Evolutionary conservation across 1,140 invertebrate species (phyloP).

Genomic region (Dendrolimus kikuchii): DNA sequence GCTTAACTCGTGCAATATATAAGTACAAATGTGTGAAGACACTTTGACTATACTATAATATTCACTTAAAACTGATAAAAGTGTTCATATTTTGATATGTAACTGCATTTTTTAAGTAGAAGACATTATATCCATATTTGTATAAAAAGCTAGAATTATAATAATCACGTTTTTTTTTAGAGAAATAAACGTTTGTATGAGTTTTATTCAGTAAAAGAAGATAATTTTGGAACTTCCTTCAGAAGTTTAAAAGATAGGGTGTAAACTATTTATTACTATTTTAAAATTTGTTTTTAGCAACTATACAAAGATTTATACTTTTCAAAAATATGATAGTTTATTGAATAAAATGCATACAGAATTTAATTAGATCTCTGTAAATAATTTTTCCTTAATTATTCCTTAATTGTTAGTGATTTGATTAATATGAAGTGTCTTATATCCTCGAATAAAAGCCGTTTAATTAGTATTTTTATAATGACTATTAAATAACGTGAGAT

Average conservation of each 20-base stretch:
- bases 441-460: conserved; percentile 21
- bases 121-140: not conserved
- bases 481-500: conserved; percentile 13
- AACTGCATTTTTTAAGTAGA: conserved; percentile 11
- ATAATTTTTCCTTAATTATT: conserved; percentile 24
- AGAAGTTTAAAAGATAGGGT: no score
- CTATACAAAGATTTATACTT: not conserved
- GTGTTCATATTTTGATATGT: conserved; percentile 33
- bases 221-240: no score
- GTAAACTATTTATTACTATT: not conserved
- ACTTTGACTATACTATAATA: conserved; percentile 2
- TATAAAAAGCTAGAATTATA: conserved; percentile 1
- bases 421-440: conserved; percentile 35
- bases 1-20: no score
- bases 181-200: conserved; percentile 12
- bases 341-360: conserved; percentile 7
- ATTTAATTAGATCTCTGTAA: conserved; percentile 27
- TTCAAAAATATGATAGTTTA: not conserved
- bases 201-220: conserved; percentile 5
- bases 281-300: not conserved
- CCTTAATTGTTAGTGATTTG: conserved; percentile 17
- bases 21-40: not conserved
- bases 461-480: conserved; percentile 38
- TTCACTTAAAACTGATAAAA: conserved; percentile 7
- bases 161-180: no score